A percentile compares a stretch with the other conserved stretches of the same genome.
phyloP scores from a whole-genome alignment of 1,140 invertebrate genomes.

The Drosophila mauritiana region DNA sequence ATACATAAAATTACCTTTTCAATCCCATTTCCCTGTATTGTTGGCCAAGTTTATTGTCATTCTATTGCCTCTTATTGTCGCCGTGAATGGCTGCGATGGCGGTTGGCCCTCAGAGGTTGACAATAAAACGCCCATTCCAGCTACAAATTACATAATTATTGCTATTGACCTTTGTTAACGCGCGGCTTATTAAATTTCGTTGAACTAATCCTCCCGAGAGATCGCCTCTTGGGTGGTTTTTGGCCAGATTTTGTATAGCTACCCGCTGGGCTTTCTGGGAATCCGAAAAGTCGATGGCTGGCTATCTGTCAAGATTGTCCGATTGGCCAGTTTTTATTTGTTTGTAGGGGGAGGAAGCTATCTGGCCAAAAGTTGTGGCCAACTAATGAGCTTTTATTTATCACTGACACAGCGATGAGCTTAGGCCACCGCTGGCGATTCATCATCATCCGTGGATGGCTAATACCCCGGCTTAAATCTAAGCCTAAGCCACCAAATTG shows the following conservation, averaged over 20 bases:
- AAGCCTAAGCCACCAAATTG: constrained; percentile 57
- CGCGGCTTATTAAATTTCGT: constrained; percentile 42
- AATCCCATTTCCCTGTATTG: constrained; percentile 51
- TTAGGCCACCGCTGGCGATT: constrained; percentile 46
- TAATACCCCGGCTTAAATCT: constrained; percentile 5
- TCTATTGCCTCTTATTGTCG: constrained; percentile 45
- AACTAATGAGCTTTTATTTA: constrained; percentile 77
- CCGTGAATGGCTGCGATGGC: constrained; percentile 12
- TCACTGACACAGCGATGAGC: constrained; percentile 64
- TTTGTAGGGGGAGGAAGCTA: constrained; percentile 17
- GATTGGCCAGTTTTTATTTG: constrained; percentile 9
- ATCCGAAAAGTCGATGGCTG: constrained; percentile 55
- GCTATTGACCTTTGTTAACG: constrained; percentile 51
- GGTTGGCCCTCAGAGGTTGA: constrained; percentile 32
- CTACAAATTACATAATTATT: constrained; percentile 79
- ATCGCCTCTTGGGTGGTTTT: constrained; percentile 54
- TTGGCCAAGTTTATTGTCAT: constrained; percentile 66
- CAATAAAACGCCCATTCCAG: constrained; percentile 54
- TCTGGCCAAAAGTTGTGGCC: constrained; percentile 19
- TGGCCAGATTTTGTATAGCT: constrained; percentile 16
- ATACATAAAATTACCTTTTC: constrained; percentile 49
- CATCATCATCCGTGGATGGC: constrained; percentile 56
- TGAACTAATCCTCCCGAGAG: constrained; percentile 10
- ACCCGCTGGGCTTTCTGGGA: constrained; percentile 28
- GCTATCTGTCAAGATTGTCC: constrained; percentile 53